Evolutionary conservation across 2,797 vertebrate genomes (phyloP).

Genomic region (Pangasius larnaudii): DNA sequence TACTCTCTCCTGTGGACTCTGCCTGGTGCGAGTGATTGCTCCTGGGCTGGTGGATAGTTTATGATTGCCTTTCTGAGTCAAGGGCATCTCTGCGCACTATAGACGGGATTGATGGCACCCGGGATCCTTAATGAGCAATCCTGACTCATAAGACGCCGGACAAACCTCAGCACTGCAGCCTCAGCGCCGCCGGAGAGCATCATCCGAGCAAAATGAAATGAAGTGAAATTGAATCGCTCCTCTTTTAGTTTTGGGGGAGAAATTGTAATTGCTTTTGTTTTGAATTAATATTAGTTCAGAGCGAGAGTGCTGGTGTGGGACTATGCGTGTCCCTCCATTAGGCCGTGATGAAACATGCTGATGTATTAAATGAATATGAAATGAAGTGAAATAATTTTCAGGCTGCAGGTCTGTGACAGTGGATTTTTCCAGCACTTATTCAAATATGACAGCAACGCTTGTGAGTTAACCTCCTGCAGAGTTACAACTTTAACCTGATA

Average conservation of each 20-base stretch:
- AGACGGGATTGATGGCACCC: constrained; percentile 54
- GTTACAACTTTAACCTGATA: constrained; percentile 42
- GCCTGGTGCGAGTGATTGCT: constrained; percentile 36
- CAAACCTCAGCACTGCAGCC: constrained; percentile 45
- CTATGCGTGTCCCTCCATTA: constrained; percentile 45
- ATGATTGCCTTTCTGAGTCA: constrained; percentile 55
- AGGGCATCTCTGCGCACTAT: constrained; percentile 54
- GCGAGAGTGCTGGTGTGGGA: constrained; percentile 39
- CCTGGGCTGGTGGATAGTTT: constrained; percentile 45
- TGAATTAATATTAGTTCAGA: constrained; percentile 49
- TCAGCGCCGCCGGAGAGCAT: constrained; percentile 40
- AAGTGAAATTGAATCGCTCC: constrained; percentile 50
- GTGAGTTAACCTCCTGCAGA: constrained; percentile 21
- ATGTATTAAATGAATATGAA: constrained; percentile 54
- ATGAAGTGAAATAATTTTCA: constrained; percentile 47
- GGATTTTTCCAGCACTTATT: constrained; percentile 33
- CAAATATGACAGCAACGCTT: neutral
- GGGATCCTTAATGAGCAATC: constrained; percentile 52
- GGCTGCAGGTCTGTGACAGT: constrained; percentile 9
- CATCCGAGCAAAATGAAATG: constrained; percentile 43
- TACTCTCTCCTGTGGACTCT: neutral
- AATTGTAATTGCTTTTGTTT: constrained; percentile 51
- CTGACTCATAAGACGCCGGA: constrained; percentile 49
- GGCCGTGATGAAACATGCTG: constrained; percentile 44
- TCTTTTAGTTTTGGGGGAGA: constrained; percentile 43